Base-by-base conservation (phyloP, 2,113 vertebrate species). In the Notarius quadriscutis region DNA sequence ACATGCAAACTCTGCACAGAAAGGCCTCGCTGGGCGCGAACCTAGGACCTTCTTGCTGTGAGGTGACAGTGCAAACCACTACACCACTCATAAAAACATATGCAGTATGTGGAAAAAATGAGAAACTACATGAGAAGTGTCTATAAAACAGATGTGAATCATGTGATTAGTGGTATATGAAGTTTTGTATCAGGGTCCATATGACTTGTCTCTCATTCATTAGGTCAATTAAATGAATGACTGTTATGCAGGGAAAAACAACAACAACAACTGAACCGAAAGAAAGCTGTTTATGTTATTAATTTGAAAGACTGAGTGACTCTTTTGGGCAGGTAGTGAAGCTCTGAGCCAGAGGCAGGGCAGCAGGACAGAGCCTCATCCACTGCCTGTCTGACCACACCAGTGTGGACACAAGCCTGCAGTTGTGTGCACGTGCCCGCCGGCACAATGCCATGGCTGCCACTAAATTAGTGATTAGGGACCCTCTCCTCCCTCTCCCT, bases 391-490 rank as follows among this genome's bases (percentile, higher is more conserved):
- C 86, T 63, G 74, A 78, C 84, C 80, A 86, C 30, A 53, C 87
- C 55, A 81, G 89, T 88, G 89, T 90, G 87, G 53, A 82, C 84
- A 83, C 69, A 82, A 91, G 90, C 92, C 90, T 94, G 86, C 83
- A 55, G 85, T 63, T 65, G 57, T 86, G 87, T 89, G 87, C 86
- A 92, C 93, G 92, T 89, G 92, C 92, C 93, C 91, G 87, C 91
- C 86, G 81, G 88, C 94, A 93, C 87, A 90, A 88, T 91, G 93
- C 91, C 94, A 95, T 94, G 81, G 90, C 93, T 92, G 93, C 93
- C 93, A 94, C 94, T 95, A 97, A 97, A 97, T 96, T 97, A 96
- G 95, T 93, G 94, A 96, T 95, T 93, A 91, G 91, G 92, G 93
- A 94, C 94, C 95, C 92, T 94, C 94, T 93, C 95, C 96, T 95